Base-by-base conservation (phyloP, 2,797 vertebrate genomes). In the Chrysocyon brachyurus region DNA sequence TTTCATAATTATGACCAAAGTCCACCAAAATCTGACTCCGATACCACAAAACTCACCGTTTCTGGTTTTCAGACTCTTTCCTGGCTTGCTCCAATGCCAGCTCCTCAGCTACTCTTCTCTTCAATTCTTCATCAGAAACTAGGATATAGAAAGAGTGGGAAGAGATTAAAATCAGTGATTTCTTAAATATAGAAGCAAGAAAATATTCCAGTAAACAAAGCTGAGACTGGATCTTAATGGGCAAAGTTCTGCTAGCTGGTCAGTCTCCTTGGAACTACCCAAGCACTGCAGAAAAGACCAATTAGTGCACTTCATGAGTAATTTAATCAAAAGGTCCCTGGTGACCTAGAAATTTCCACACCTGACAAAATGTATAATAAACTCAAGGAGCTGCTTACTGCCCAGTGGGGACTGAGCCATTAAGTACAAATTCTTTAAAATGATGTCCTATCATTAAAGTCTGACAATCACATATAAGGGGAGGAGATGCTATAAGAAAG, bases 91-190 rank as follows among this genome's bases (percentile, higher is more conserved):
- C 99, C 96, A 99, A 96, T 10, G 99, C 99, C 98, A 99, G 97
- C 96, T 99, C 99, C 96, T 99, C 99, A 9, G 99, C 98, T 97
- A 99, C 99, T 99, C 99, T 99, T 98, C 98, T 99, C 98, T 99
- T 99, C 92, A 99, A 98, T 86, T 99, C 99, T 95, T 99, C 99
- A 98, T 99, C 99, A 97, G 99, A 99, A 98, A 99, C 99, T 99
- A 97, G 36, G 98, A 98, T 94, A 89, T 95, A 83, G 68, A 96
- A 87, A 91, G 56, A 98, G 36, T 21, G 49, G n/a, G 5, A 90
- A 61, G 56, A 93, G 52, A 94, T 77, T 77, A 57, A 94, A 96
- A 66, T 63, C 64, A 93, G 40, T 59, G 49, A 68, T 46, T 90
- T 87, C 63, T 92, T 90, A 79, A 93, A 87, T 64, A 79, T n/a